phyloP scores from a whole-genome alignment of 2,113 vertebrate genomes.

The Nymphicus hollandicus region DNA sequence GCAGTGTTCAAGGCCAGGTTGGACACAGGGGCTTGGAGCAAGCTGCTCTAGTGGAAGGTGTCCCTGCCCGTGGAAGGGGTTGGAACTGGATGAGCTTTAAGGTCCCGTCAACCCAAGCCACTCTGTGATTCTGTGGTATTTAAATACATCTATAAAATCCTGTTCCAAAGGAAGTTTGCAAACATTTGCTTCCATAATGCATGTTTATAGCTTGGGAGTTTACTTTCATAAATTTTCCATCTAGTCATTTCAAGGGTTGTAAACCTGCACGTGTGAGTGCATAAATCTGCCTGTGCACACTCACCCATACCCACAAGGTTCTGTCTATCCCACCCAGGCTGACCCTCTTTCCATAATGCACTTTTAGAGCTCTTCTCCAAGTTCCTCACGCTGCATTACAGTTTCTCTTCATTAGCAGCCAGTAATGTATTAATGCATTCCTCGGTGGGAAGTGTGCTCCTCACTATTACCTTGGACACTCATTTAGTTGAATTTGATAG shows the following conservation, averaged over 20 bases:
- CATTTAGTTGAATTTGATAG: slow-evolving; percentile 74
- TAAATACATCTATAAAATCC: neutral
- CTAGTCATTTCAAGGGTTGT: neutral
- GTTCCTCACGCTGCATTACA: neutral
- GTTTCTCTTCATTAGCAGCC: slow-evolving; percentile 27
- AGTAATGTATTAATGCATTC: slow-evolving; percentile 42
- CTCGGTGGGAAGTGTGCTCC: slow-evolving; percentile 40
- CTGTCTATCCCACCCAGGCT: neutral
- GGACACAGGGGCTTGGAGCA: neutral
- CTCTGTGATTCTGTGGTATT: neutral
- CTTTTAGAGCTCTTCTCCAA: neutral
- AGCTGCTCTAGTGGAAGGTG: neutral
- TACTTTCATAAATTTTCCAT: neutral
- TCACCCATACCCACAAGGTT: fast-evolving
- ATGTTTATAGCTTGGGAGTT: neutral
- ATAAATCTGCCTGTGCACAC: neutral
- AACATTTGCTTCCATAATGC: neutral
- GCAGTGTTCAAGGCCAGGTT: neutral
- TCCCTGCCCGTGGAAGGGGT: too few relatives aligned
- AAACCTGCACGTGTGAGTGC: fast-evolving
- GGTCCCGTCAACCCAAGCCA: too few relatives aligned
- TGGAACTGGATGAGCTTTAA: too few relatives aligned
- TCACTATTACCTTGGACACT: slow-evolving; percentile 66
- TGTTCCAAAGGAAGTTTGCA: neutral
- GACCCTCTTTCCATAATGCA: neutral